Base-by-base conservation (phyloP, 1,140 invertebrate genomes). In the Acromyrmex charruanus region DNA sequence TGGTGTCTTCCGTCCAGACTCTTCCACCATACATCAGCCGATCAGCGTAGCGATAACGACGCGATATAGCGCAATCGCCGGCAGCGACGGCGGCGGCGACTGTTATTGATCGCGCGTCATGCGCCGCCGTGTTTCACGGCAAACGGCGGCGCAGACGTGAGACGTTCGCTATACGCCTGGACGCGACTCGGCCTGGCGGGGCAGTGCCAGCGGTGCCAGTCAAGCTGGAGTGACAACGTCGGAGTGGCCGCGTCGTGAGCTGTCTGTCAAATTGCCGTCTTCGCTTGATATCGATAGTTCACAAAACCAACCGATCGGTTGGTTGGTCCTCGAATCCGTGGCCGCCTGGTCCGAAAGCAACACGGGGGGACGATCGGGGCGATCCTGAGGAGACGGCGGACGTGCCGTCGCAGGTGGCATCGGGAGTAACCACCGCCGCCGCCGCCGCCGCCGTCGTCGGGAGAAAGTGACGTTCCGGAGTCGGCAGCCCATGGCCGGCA, bases 21-120 rank as follows among this genome's bases (percentile, higher is more conserved):
- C 31, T 35, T 35, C 31, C 31, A 35, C 31, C 49, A 31, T 53
- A 21, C 14, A 18, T 39, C 14, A 14, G 21, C 74, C n/a, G 7
- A 18, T 39, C 14, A 14, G 35, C 61, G 3, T 21, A 12, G 53
- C 39, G 68, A 59, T 84, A 69, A 68, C 16, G 12, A 25, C 61
- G 58, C 82, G 74, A 85, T 53, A 85, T 53, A 44, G 75, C 82
- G 82, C 71, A 77, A 49, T 49, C 71, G 80, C 80, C 51, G 65
- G 2, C 77, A 6, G 63, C 49, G 49, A 16, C 63, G 28, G 28
- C 87, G 55, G 87, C 74, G 75, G 75, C 31, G 59, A 59, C 77
- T 79, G 49, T 89, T 89, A 89, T 89, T 89, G 88, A 89, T 89
- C 53, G 87, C 28, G 79, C 85, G 85, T 90, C 80, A 82, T 85